These are phyloP conservation scores for Hyperopisus bebe DNA, from an alignment of 2,113 vertebrate species.

Conservation along the genomic window DNA sequence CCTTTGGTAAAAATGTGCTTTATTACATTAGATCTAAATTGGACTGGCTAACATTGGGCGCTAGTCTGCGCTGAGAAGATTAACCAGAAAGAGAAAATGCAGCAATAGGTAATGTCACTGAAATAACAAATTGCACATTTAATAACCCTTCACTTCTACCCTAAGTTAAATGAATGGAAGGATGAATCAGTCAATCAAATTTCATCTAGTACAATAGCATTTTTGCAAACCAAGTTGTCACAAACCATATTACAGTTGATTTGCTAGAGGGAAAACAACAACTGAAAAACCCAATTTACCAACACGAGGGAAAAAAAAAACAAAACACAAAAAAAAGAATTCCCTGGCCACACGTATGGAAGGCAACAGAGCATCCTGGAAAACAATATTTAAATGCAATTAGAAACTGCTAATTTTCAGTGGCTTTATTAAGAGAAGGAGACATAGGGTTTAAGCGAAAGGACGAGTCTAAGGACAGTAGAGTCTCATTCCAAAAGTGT, in stretches of 20 bases:
- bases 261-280: background rate
- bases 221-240: background rate
- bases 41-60: background rate
- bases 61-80: background rate
- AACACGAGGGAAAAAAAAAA: background rate
- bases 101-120: background rate
- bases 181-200: constrained; percentile 9
- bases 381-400: background rate
- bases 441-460: too few relatives aligned
- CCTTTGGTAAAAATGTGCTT: background rate
- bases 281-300: background rate
- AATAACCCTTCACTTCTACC: background rate
- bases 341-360: background rate
- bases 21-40: background rate
- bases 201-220: background rate
- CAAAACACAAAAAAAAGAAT: background rate
- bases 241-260: background rate
- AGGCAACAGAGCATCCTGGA: background rate
- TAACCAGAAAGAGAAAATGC: background rate
- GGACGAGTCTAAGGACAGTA: background rate
- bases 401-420: background rate
- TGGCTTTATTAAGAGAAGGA: background rate
- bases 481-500: background rate
- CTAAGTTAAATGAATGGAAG: background rate
- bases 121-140: background rate